phyloP scores from a whole-genome alignment of 2,797 vertebrate species.

The Hephaestus fuliginosus region DNA sequence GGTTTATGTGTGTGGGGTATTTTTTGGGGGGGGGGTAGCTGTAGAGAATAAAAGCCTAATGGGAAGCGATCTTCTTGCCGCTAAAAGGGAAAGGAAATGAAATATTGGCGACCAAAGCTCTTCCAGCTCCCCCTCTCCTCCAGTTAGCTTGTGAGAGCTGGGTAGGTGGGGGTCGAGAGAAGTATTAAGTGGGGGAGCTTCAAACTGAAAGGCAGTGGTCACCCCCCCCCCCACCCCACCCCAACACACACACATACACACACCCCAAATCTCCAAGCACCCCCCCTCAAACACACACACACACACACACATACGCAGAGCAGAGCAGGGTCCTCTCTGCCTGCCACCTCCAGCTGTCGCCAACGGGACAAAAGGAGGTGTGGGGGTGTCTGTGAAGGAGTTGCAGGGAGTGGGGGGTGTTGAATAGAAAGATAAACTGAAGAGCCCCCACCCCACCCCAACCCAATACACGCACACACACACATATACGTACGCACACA shows the following conservation, averaged over 20 bases:
- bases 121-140: conserved; percentile 11
- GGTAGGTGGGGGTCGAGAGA: conserved; percentile 44
- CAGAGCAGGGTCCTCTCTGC: conserved; percentile 66
- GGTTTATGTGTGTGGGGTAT: background rate
- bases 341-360: conserved; percentile 88
- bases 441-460: conserved; percentile 56
- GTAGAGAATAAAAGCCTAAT: conserved; percentile 12
- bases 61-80: conserved; percentile 11
- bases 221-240: conserved; percentile 2
- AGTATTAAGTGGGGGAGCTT: conserved; percentile 4
- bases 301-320: conserved; percentile 15
- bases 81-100: conserved; percentile 45
- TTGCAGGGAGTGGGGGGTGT: conserved; percentile 27
- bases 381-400: conserved; percentile 73
- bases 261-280: conserved; percentile 4
- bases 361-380: conserved; percentile 85
- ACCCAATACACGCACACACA: conserved; percentile 9
- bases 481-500: conserved; percentile 51
- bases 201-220: conserved; percentile 46
- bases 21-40: background rate
- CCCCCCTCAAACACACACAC: background rate
- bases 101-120: conserved; percentile 56
- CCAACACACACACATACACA: background rate
- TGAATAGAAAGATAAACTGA: conserved; percentile 85
- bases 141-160: conserved; percentile 21